These are phyloP conservation scores for Geodia barretti DNA, from an alignment of 37 sponge, comb jelly and placozoan genomes.

Conservation along the genomic window DNA sequence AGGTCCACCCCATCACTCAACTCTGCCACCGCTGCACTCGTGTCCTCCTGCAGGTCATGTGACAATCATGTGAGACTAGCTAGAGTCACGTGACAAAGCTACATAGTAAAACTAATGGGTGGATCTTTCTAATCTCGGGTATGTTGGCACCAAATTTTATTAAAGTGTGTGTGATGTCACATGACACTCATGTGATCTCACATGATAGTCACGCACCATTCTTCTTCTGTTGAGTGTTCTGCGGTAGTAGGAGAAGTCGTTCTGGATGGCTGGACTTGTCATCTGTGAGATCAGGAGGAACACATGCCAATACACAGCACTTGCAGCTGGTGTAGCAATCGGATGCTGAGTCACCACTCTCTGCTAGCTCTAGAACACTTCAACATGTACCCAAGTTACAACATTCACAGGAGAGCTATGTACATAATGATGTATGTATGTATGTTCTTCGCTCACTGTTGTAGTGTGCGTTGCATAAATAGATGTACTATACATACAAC, in stretches of 20 bases:
- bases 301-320: background rate
- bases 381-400: too few species aligned
- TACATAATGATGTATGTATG: too few species aligned
- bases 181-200: background rate
- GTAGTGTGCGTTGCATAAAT: too few species aligned
- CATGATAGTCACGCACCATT: constrained; percentile 58
- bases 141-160: too few species aligned
- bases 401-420: background rate
- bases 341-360: too few species aligned
- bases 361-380: too few species aligned
- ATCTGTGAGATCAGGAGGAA: constrained; percentile 57
- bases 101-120: too few species aligned
- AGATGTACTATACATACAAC: too few species aligned
- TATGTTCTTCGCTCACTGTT: too few species aligned
- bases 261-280: constrained; percentile 94
- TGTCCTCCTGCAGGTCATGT: constrained; percentile 6
- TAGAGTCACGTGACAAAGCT: background rate
- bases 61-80: background rate
- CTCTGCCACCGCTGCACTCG: background rate
- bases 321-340: too few species aligned
- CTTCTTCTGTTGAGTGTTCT: constrained; percentile 84
- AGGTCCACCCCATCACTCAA: constrained; percentile 31
- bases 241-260: constrained; percentile 96
- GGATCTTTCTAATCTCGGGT: too few species aligned
- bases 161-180: background rate